phyloP scores from a whole-genome alignment of 2,113 vertebrate genomes.

The Oceanites oceanicus region DNA sequence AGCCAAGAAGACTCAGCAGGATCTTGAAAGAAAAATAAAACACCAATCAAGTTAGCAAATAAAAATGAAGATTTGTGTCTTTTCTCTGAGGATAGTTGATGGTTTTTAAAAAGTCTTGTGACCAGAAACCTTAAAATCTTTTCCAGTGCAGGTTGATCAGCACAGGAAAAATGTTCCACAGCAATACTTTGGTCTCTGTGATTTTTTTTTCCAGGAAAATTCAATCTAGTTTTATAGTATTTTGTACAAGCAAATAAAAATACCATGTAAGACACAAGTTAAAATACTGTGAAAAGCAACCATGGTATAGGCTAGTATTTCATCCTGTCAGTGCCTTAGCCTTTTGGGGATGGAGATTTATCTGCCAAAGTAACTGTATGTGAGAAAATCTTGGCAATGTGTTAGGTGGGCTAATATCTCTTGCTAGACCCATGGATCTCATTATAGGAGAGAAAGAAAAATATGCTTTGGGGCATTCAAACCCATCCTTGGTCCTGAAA shows the following conservation, averaged over 20 bases:
- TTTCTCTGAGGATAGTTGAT: neutral
- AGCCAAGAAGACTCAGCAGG: slow-evolving; percentile 46
- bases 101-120: neutral
- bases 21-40: slow-evolving; percentile 11
- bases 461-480: neutral
- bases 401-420: neutral
- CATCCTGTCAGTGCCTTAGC: neutral
- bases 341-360: neutral
- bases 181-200: neutral
- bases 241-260: neutral
- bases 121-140: slow-evolving; percentile 2
- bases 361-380: neutral
- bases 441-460: neutral
- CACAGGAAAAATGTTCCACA: neutral
- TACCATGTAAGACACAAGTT: neutral
- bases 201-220: neutral
- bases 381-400: neutral
- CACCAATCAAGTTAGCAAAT: slow-evolving; percentile 15
- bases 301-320: neutral
- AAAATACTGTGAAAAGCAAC: neutral
- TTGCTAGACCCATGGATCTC: neutral
- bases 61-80: slow-evolving; percentile 35
- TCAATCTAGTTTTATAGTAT: neutral
- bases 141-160: neutral
- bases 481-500: neutral